Base-by-base conservation (phyloP, 2,797 vertebrate species). In the Lemur catta region DNA sequence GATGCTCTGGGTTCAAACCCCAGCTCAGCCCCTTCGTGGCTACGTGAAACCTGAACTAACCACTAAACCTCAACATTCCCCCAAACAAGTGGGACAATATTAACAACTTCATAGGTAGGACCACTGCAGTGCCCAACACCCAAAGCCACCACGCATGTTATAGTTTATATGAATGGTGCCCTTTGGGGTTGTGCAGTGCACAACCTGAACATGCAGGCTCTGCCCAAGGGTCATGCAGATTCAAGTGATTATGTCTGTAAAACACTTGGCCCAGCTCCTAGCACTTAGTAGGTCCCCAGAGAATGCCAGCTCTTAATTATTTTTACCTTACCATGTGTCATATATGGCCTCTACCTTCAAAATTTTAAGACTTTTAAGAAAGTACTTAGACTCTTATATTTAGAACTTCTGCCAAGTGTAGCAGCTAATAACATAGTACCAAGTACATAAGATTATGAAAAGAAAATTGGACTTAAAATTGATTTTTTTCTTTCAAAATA, bases 331-430 rank as follows among this genome's bases (percentile, higher is more conserved):
- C 48, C 1, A 0, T 41, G 52, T 52, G 22, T 79, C n/a, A 82
- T 63, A 38, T 65, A 22, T 30, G n/a, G 26, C 48, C 24, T 75
- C 89, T 67, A 67, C 48, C 69, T 84, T 86, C 46, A 89, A 55
- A 43, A 91, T 85, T 82, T 46, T 10, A 75, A 33, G 59, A 48
- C 79, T 79, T 72, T 96, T 82, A 24, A 78, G 65, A 65, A 76
- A 90, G 46, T 59, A 57, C 67, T 28, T n/a, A 69, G 52, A 14
- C 50, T 57, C 86, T 33, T 46, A 38, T 14, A 63, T 38, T 71
- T 18, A 7, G 4, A 80, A 46, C 50, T 76, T 84, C 18, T 18
- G 22, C 2, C 35, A 59, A 52, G 3, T 2, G 2, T 3, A 75
- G 33, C 20, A 61, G 28, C 33, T 41, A 71, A 35, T 18, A 79